phyloP scores from a whole-genome alignment of 2,797 vertebrate genomes.

The Ficedula albicollis region DNA sequence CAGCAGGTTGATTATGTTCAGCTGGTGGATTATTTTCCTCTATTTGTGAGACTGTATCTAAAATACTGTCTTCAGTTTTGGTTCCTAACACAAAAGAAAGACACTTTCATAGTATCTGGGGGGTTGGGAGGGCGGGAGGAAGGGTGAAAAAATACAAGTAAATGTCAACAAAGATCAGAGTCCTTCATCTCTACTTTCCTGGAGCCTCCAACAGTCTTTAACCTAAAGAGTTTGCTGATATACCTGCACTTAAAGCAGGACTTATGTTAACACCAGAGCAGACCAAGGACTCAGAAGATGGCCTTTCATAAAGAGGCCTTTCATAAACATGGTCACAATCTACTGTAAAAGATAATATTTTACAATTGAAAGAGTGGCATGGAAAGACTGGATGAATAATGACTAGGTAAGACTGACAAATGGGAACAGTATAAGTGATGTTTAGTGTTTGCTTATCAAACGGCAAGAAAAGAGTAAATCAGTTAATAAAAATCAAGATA shows the following conservation, averaged over 20 bases:
- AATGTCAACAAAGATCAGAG: background rate
- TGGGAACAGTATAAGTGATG: background rate
- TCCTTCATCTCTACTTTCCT: background rate
- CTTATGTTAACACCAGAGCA: background rate
- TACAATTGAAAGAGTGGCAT: background rate
- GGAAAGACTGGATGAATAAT: background rate
- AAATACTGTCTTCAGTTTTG: background rate
- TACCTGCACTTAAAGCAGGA: background rate
- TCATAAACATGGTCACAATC: background rate
- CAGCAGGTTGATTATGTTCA: background rate
- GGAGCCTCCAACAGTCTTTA: background rate
- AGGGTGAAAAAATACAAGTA: background rate
- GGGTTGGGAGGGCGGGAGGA: fast-evolving
- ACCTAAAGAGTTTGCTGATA: background rate
- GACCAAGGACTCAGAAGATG: background rate
- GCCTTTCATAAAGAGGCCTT: background rate
- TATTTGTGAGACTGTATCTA: background rate
- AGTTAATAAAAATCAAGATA: background rate
- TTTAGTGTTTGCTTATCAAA: background rate
- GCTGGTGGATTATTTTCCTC: background rate
- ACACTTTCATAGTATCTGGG: background rate
- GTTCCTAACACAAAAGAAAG: background rate
- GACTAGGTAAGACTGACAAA: background rate
- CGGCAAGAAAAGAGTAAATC: background rate
- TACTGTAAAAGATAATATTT: background rate